Conservation (phyloP, 2,113 vertebrate species). For the Coptodon rendalli region DNA sequence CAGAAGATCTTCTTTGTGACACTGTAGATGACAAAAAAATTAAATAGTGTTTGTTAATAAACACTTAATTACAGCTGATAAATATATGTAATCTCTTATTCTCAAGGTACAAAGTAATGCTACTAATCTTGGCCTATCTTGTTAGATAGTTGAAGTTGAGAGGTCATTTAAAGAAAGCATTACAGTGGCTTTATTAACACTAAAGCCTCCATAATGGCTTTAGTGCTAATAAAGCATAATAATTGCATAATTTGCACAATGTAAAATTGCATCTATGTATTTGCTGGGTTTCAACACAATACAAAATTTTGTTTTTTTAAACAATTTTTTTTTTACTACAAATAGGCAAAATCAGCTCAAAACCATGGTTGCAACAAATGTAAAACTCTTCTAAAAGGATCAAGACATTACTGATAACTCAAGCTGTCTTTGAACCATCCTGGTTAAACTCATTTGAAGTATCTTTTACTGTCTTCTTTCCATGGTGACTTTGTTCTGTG, state of each 20-base stretch:
- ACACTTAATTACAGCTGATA: background rate
- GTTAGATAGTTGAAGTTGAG: background rate
- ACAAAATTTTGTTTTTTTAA: rapidly evolving
- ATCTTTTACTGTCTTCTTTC: background rate
- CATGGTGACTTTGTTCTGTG: background rate
- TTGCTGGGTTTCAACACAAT: background rate
- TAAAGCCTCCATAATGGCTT: background rate
- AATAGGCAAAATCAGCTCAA: background rate
- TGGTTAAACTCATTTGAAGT: background rate
- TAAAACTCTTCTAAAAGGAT: background rate
- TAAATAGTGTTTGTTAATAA: background rate
- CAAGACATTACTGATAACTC: background rate
- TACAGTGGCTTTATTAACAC: background rate
- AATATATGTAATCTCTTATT: background rate
- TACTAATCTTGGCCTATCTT: background rate
- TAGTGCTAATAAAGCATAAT: background rate
- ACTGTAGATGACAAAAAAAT: background rate
- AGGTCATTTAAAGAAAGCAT: background rate
- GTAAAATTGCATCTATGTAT: background rate
- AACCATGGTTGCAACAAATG: background rate
- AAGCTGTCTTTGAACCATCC: background rate
- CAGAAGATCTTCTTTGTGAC: background rate
- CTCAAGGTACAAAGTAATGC: background rate
- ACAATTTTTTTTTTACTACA: background rate
- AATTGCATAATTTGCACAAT: background rate